Base-by-base conservation (phyloP, 2,113 vertebrate species). In the Sphaerodactylus townsendi region DNA sequence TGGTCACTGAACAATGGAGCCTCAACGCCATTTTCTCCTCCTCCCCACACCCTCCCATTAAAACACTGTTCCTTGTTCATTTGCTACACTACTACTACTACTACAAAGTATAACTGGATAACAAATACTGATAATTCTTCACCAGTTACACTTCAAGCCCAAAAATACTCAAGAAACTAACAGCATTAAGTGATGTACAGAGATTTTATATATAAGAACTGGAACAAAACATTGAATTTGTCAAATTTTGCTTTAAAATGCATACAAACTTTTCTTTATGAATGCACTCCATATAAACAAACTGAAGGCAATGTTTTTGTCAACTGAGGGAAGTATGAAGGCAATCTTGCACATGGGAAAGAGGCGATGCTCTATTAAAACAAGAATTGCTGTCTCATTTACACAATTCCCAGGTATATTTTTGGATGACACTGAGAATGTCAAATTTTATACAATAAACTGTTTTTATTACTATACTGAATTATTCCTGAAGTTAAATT, bases 381-480 rank as follows among this genome's bases (percentile, higher is more conserved):
- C 69, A 64, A 68, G 21, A 21, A 88, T 84, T 25, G 0, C 23
- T 81, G 0, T 66, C 71, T 56, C 17, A 46, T 3, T 28, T 86
- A 72, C 69, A 74, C 53, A 71, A 14, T 0, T 0, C 5, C 37
- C 15, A 0, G 46, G 2, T 21, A 70, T 33, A 71, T 71, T 39
- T 2, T 35, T 30, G 30, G 53, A 1, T 1, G 1, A 17, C 33
- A 46, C 19, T 75, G 21, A 17, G 11, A 19, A 84, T 21, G 72
- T 19, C 41, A 88, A 75, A 39, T 21, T n/a, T 68, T n/a, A 25
- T 76, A 53, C 72, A 76, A 41, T 53, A 66, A 15, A 68, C 23
- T 7, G 48, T 76, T 30, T 64, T 11, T 0, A 37, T 3, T 81
- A 41, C 33, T 23, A 3, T 0, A 0, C n/a, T 56, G 39, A 21